These are phyloP conservation scores for Percopsis omiscomaycus DNA, from an alignment of 2,797 vertebrate species.

Conservation along the genomic window DNA sequence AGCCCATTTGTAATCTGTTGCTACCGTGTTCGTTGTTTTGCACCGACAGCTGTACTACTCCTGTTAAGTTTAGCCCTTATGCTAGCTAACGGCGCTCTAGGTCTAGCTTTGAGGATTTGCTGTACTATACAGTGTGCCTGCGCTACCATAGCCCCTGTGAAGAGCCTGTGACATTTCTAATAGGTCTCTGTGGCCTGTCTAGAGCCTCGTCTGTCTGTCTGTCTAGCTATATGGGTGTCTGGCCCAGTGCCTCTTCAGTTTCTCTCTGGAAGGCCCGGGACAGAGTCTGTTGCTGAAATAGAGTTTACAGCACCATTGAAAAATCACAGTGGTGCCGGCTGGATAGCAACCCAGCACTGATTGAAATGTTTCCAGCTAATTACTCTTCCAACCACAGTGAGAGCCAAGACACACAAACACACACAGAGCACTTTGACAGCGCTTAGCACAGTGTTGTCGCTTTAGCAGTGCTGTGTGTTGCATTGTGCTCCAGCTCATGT, in stretches of 20 bases:
- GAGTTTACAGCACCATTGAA: slow-evolving; percentile 9
- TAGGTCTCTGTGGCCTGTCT: slow-evolving; percentile 26
- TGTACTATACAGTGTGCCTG: slow-evolving; percentile 17
- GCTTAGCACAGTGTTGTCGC: slow-evolving; percentile 16
- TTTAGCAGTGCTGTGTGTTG: slow-evolving; percentile 14
- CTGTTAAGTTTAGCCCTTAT: slow-evolving; percentile 34
- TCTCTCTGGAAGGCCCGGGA: slow-evolving; percentile 4
- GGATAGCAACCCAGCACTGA: slow-evolving; percentile 6
- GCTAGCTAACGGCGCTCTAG: slow-evolving; percentile 32
- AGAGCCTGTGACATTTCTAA: slow-evolving; percentile 43
- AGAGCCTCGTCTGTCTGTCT: slow-evolving; percentile 15
- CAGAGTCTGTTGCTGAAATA: not conserved
- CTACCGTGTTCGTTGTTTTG: slow-evolving; percentile 38
- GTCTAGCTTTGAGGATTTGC: slow-evolving; percentile 43
- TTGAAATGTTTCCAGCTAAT: slow-evolving; percentile 53
- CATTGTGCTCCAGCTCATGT: slow-evolving; percentile 1
- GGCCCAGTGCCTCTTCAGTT: not conserved
- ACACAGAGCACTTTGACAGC: not conserved
- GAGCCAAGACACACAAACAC: slow-evolving; percentile 5
- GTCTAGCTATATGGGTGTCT: not conserved
- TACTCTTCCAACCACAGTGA: slow-evolving; percentile 23
- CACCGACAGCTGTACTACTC: slow-evolving; percentile 31
- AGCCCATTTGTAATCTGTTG: slow-evolving; percentile 29
- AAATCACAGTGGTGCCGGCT: not conserved
- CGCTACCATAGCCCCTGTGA: slow-evolving; percentile 36